Conservation (phyloP, 2,113 vertebrate genomes). For the Solea solea region DNA sequence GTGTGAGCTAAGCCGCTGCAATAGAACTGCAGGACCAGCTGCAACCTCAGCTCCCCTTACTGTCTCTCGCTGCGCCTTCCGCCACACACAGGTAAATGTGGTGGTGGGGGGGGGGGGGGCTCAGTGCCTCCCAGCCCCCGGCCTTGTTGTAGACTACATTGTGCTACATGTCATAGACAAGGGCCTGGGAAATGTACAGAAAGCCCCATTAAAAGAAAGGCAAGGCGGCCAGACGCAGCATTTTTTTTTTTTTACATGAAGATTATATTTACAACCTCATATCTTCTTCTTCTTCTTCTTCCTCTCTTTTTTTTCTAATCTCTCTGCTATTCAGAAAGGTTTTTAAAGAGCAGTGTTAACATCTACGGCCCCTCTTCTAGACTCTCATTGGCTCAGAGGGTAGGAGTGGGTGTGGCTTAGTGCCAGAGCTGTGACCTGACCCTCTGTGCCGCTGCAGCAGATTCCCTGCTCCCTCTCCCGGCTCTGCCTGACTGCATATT, state of each 20-base stretch:
- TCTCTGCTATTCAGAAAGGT: conserved; percentile 68
- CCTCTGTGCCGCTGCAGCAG: conserved; percentile 47
- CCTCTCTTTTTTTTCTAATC: conserved; percentile 48
- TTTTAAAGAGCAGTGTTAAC: conserved; percentile 82
- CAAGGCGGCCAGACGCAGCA: conserved; percentile 68
- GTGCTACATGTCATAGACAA: conserved; percentile 52
- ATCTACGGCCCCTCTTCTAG: conserved; percentile 77
- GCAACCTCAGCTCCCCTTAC: conserved; percentile 70
- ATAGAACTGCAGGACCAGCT: conserved; percentile 83
- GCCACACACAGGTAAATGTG: conserved; percentile 54
- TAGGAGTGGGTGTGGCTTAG: conserved; percentile 14
- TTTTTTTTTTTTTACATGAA: conserved; percentile 79
- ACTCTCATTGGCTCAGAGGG: conserved; percentile 51
- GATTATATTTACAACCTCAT: conserved; percentile 86
- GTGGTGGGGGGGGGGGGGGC: conserved; percentile 5
- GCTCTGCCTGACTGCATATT: conserved; percentile 80
- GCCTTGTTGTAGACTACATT: conserved; percentile 41
- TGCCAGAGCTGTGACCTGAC: conserved; percentile 16
- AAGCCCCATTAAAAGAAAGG: conserved; percentile 50
- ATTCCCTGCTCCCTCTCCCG: conserved; percentile 72
- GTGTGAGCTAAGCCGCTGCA: conserved; percentile 77
- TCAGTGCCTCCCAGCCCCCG: conserved; percentile 26
- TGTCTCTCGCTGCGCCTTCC: conserved; percentile 75
- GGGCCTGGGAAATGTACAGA: conserved; percentile 37
- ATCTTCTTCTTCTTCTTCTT: conserved; percentile 55